Evolutionary conservation across 2,888 invertebrate species (phyloP).

Genomic region (Macaria notata): DNA sequence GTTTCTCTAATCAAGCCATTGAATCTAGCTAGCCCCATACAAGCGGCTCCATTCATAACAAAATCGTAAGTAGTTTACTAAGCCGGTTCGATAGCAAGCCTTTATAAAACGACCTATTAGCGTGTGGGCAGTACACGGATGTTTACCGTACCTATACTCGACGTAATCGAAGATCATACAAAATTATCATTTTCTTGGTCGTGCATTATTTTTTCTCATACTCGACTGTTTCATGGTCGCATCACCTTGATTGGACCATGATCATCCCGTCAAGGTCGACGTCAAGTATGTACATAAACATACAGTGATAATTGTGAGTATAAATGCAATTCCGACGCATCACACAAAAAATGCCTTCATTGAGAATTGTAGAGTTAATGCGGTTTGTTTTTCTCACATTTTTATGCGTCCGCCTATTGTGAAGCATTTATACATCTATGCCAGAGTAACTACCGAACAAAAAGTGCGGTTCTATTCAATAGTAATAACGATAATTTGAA

Average conservation of each 20-base stretch:
- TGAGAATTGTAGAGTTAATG: slow-evolving; percentile 45
- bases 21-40: slow-evolving; percentile 9
- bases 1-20: slow-evolving; percentile 12
- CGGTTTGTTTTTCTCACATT: slow-evolving; percentile 59
- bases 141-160: slow-evolving; percentile 25
- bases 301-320: not conserved
- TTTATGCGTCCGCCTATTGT: slow-evolving; percentile 70
- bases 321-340: slow-evolving; percentile 11
- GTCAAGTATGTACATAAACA: slow-evolving; percentile 8
- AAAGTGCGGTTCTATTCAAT: slow-evolving; percentile 46
- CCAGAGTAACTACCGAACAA: slow-evolving; percentile 43
- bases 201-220: slow-evolving; percentile 51
- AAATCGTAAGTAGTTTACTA: slow-evolving; percentile 10
- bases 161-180: slow-evolving; percentile 26
- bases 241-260: slow-evolving; percentile 48
- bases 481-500: slow-evolving; percentile 51
- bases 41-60: slow-evolving; percentile 23
- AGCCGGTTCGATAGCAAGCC: slow-evolving; percentile 1
- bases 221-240: slow-evolving; percentile 49
- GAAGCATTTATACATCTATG: slow-evolving; percentile 40
- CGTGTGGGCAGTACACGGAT: slow-evolving; percentile 34
- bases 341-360: slow-evolving; percentile 38
- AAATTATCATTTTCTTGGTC: slow-evolving; percentile 36
- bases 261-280: slow-evolving; percentile 54
- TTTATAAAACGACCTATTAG: slow-evolving; percentile 6